Conservation (phyloP, 2,113 vertebrate species). For the Elephas maximus region DNA sequence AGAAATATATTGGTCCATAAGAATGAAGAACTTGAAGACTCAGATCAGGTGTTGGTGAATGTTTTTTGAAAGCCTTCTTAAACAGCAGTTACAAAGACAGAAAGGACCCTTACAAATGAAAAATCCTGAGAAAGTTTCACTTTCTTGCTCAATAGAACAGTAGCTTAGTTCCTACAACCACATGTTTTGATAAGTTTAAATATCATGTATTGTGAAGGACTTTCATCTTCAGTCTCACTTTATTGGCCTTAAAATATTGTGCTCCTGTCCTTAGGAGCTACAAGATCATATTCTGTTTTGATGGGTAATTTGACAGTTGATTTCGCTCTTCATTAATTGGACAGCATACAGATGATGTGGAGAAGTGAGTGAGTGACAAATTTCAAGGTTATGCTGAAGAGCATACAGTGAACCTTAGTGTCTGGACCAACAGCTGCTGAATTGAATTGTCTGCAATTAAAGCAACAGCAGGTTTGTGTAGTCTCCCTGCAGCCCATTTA, state of each 20-base stretch:
- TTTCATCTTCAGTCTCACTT: conserved; percentile 65
- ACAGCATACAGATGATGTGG: conserved; percentile 79
- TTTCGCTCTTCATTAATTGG: conserved; percentile 82
- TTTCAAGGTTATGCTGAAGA: conserved; percentile 83
- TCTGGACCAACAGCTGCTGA: conserved; percentile 83
- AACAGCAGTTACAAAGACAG: conserved; percentile 11
- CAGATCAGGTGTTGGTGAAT: conserved; percentile 55
- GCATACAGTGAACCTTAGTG: conserved; percentile 80
- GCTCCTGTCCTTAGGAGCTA: conserved; percentile 69
- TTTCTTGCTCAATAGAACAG: conserved; percentile 71
- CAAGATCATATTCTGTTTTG: conserved; percentile 82
- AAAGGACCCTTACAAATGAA: conserved; percentile 48
- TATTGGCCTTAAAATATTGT: conserved; percentile 75
- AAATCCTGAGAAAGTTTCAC: conserved; percentile 76
- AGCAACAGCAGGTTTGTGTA: conserved; percentile 84
- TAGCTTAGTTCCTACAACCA: conserved; percentile 57
- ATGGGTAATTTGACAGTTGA: conserved; percentile 77
- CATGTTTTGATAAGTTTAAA: conserved; percentile 73
- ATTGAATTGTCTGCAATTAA: conserved; percentile 85
- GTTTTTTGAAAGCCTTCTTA: conserved; percentile 69
- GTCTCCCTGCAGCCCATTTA: conserved; percentile 75
- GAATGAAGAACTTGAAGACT: conserved; percentile 60
- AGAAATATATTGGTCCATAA: conserved; percentile 49
- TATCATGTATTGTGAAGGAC: conserved; percentile 71
- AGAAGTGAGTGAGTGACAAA: conserved; percentile 80